Percentiles rank a stretch among this genome's conserved stretches.
Conservation (phyloP, 2,797 vertebrate species). For the Labeo calbasu region DNA sequence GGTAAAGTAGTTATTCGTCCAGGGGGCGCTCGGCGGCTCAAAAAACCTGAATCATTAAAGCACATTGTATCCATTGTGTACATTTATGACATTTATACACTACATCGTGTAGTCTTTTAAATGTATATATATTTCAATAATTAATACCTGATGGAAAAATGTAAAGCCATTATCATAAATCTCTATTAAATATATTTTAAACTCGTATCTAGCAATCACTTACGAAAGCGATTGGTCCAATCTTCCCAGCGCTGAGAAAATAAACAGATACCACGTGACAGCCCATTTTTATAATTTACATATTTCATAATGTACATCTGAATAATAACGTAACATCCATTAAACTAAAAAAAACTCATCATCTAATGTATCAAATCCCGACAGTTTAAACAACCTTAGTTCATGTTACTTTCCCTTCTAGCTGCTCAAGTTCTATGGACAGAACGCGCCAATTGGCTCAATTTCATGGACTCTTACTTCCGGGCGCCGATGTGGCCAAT, state of each 20-base stretch:
- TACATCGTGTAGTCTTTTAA: not conserved
- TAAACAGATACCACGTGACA: not conserved
- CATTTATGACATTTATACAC: not conserved
- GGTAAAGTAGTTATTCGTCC: rapidly evolving
- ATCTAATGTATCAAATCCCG: too few relatives aligned
- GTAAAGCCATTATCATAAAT: not conserved
- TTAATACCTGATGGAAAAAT: not conserved
- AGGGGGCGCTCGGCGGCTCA: conserved; percentile 11
- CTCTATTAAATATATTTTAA: not conserved
- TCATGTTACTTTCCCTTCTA: not conserved
- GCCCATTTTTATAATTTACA: not conserved
- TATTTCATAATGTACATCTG: not conserved
- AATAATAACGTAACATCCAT: too few relatives aligned
- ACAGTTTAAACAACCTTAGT: too few relatives aligned
- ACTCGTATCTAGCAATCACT: not conserved
- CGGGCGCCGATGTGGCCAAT: conserved; percentile 1
- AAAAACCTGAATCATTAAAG: not conserved
- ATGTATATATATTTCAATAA: not conserved
- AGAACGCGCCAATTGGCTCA: not conserved
- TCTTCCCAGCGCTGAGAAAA: not conserved
- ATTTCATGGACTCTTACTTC: not conserved
- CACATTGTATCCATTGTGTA: too few relatives aligned
- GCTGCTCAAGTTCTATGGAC: not conserved
- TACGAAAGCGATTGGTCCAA: not conserved
- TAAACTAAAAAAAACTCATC: not conserved